Percentiles rank a stretch among this genome's conserved stretches.
Evolutionary conservation across 1,140 invertebrate genomes (phyloP).

Genomic region (Lucilia sericata): DNA sequence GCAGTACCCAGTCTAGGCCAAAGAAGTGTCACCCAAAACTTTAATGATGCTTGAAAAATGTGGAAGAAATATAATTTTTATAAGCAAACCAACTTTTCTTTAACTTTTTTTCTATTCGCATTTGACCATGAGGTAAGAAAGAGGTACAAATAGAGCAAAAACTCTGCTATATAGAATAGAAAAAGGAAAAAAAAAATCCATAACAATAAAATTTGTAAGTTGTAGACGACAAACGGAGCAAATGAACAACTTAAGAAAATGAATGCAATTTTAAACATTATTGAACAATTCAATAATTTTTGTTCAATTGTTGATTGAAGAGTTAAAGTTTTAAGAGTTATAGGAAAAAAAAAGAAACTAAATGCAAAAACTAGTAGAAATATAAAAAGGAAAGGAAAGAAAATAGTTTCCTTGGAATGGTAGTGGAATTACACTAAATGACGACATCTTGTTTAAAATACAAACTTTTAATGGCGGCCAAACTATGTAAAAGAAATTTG

Average conservation of each 20-base stretch:
- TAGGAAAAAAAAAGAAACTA: background rate
- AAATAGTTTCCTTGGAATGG: background rate
- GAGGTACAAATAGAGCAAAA: constrained; percentile 7
- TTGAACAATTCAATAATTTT: constrained; percentile 35
- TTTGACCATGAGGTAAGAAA: constrained; percentile 6
- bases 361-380: background rate
- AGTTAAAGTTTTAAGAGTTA: constrained; percentile 28
- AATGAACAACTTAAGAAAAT: constrained; percentile 36
- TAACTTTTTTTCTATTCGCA: background rate
- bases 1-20: too few species aligned
- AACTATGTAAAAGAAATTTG: too few species aligned
- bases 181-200: too few species aligned
- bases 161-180: background rate
- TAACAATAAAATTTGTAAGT: constrained; percentile 26
- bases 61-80: background rate
- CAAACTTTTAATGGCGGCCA: background rate
- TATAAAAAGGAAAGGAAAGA: too few species aligned
- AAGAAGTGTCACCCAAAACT: constrained; percentile 37
- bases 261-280: constrained; percentile 32
- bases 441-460: constrained; percentile 1
- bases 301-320: constrained; percentile 28
- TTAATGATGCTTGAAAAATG: constrained; percentile 34
- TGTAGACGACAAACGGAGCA: background rate
- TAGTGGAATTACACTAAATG: background rate
- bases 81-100: background rate